Evolutionary conservation across 2,888 invertebrate species (phyloP).

Genomic region (Chaitophorus viminalis): DNA sequence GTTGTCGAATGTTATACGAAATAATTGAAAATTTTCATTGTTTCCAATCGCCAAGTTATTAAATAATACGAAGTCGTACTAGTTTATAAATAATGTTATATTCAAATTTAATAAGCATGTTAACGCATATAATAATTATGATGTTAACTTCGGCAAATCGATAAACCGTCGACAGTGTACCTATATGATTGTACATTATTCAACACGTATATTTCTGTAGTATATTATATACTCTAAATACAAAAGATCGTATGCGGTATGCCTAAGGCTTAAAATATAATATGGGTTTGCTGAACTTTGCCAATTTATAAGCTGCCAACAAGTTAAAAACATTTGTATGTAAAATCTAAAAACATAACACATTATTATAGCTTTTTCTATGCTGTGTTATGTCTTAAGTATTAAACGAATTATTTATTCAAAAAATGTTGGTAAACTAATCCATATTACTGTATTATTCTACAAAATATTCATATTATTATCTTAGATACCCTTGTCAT

Average conservation of each 20-base stretch:
- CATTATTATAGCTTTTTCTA: neutral
- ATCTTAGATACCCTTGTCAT: too few species aligned
- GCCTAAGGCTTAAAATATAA: constrained; percentile 28
- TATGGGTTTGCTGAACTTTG: neutral
- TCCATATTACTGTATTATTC: too few species aligned
- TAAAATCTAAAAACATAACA: neutral
- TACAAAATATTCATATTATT: too few species aligned
- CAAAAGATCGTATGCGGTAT: neutral
- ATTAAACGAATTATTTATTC: neutral
- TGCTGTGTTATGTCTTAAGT: neutral
- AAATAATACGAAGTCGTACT: too few species aligned
- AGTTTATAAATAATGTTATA: too few species aligned
- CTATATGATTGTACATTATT: too few species aligned
- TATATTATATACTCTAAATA: neutral
- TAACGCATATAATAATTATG: too few species aligned
- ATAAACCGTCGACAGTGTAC: neutral
- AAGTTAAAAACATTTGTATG: neutral
- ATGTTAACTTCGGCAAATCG: neutral
- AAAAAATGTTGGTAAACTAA: too few species aligned
- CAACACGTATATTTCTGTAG: neutral
- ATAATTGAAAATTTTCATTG: too few species aligned
- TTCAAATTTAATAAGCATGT: too few species aligned
- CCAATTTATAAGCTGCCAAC: constrained; percentile 42
- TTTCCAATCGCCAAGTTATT: too few species aligned
- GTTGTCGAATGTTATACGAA: too few species aligned